Conservation (phyloP, 2,888 invertebrate species). For the Galeruca laticollis region DNA sequence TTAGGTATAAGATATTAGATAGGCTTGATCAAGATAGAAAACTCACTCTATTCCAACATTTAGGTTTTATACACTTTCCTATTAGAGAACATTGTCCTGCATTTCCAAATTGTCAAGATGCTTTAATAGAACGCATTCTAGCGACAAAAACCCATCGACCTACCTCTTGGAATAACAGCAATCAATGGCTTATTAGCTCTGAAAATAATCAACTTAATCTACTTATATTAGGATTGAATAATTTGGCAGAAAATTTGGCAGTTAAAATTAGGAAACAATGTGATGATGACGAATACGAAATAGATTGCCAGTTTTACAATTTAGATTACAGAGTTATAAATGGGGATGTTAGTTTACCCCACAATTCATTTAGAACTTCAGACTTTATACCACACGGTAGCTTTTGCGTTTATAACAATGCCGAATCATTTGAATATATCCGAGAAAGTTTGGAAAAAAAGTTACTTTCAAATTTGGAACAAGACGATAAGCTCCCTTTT, state of each 20-base stretch:
- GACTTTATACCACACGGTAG: conserved; percentile 93
- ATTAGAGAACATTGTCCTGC: conserved; percentile 95
- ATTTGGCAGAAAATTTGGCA: conserved; percentile 88
- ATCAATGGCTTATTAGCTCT: conserved; percentile 75
- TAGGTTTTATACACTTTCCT: conserved; percentile 96
- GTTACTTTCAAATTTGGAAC: conserved; percentile 87
- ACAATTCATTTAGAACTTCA: conserved; percentile 84
- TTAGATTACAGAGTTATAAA: conserved; percentile 88
- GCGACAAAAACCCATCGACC: conserved; percentile 77
- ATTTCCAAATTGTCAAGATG: conserved; percentile 85
- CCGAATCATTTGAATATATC: conserved; percentile 92
- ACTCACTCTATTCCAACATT: conserved; percentile 92
- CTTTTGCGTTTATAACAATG: conserved; percentile 91
- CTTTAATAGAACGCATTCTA: conserved; percentile 79
- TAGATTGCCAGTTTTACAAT: conserved; percentile 83
- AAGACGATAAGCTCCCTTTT: conserved; percentile 89
- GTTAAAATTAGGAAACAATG: conserved; percentile 88
- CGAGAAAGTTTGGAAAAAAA: conserved; percentile 92
- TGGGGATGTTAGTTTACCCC: conserved; percentile 84
- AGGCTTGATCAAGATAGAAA: conserved; percentile 95
- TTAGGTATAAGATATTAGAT: conserved; percentile 94
- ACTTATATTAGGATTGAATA: conserved; percentile 88
- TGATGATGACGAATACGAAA: conserved; percentile 86
- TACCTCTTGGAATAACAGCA: conserved; percentile 73
- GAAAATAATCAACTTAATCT: conserved; percentile 85